These are phyloP conservation scores for Brotula barbata DNA, from an alignment of 2,797 vertebrate species.

Conservation along the genomic window DNA sequence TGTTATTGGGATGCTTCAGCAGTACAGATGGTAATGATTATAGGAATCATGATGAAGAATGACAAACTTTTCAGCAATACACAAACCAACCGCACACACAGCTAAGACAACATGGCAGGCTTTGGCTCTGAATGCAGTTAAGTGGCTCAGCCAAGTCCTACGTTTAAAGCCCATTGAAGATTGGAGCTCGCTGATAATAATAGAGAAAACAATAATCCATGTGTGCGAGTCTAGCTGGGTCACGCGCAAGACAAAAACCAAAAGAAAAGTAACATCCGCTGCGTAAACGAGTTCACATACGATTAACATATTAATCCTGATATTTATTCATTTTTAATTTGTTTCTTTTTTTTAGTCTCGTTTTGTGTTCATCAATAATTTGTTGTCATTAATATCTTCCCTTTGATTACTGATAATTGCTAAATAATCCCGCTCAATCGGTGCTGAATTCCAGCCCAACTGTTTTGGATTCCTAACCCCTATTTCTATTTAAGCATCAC, in stretches of 20 bases:
- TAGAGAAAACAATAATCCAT: slow-evolving; percentile 16
- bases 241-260: too few species aligned
- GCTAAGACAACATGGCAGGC: slow-evolving; percentile 27
- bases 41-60: slow-evolving; percentile 5
- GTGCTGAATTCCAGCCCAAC: background rate
- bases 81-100: slow-evolving; percentile 23
- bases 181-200: slow-evolving; percentile 38
- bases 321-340: background rate
- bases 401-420: too few species aligned
- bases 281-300: too few species aligned
- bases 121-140: slow-evolving; percentile 43
- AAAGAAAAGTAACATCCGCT: too few species aligned
- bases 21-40: background rate
- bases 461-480: background rate
- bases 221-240: background rate
- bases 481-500: too few species aligned
- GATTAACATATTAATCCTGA: too few species aligned
- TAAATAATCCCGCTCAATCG: background rate
- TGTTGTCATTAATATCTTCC: background rate
- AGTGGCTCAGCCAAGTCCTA: slow-evolving; percentile 35
- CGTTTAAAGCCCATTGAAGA: slow-evolving; percentile 48
- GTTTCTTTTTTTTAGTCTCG: background rate
- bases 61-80: slow-evolving; percentile 14
- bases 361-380: background rate
- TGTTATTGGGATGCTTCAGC: too few species aligned